phyloP scores from a whole-genome alignment of 2,113 vertebrate species.

The Cynocephalus volans region DNA sequence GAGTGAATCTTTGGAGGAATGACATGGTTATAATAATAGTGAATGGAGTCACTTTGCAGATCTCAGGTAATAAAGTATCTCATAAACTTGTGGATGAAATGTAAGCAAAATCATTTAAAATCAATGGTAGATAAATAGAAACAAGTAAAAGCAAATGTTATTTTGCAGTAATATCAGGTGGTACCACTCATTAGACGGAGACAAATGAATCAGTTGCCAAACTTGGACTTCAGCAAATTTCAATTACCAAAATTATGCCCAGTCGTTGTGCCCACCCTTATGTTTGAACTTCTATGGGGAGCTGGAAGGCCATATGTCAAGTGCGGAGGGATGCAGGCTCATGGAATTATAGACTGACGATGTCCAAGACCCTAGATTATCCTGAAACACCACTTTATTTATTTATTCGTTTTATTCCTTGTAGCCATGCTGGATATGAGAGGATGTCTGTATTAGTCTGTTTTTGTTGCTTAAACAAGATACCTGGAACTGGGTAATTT shows the following conservation, averaged over 20 bases:
- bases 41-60: slow-evolving; percentile 72
- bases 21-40: slow-evolving; percentile 82
- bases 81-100: slow-evolving; percentile 79
- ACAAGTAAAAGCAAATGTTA: slow-evolving; percentile 68
- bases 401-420: neutral
- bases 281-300: neutral
- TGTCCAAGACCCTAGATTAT: neutral
- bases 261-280: neutral
- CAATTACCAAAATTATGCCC: slow-evolving; percentile 13
- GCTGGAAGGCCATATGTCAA: neutral
- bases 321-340: neutral
- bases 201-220: neutral
- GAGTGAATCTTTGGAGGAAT: slow-evolving; percentile 82
- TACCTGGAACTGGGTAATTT: too few species aligned
- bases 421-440: neutral
- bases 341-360: neutral
- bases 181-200: slow-evolving; percentile 32
- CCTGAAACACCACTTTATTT: too few species aligned
- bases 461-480: too few species aligned
- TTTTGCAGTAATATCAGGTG: neutral
- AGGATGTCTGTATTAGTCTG: neutral
- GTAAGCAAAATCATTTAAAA: slow-evolving; percentile 62
- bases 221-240: slow-evolving; percentile 34
- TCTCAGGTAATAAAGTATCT: slow-evolving; percentile 78
- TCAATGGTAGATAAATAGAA: slow-evolving; percentile 62